These are phyloP conservation scores for Mythimna ferrago DNA, from an alignment of 2,888 invertebrate genomes.

Conservation along the genomic window DNA sequence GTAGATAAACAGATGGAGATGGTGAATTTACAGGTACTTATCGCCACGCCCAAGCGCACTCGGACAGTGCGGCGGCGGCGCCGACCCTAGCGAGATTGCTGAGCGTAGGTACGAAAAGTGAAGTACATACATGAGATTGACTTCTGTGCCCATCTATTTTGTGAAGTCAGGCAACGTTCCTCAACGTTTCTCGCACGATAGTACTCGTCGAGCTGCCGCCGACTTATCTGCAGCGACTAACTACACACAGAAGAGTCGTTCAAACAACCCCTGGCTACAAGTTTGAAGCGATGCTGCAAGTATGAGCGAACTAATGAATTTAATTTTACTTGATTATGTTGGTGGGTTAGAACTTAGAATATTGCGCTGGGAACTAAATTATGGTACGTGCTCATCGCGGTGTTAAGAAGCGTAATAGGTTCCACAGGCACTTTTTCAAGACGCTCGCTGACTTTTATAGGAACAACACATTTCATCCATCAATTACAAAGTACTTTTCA, in stretches of 20 bases:
- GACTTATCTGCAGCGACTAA: conserved; percentile 69
- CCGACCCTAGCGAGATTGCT: too few species aligned
- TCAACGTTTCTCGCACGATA: conserved; percentile 67
- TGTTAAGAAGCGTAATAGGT: neutral
- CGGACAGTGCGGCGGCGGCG: too few species aligned
- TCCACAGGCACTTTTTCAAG: neutral
- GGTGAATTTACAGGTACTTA: too few species aligned
- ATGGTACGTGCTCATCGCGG: neutral
- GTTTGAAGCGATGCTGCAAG: conserved; percentile 45
- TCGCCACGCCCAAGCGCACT: too few species aligned
- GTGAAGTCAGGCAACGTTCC: conserved; percentile 58
- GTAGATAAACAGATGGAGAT: too few species aligned
- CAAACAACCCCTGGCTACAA: conserved; percentile 51
- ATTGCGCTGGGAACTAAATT: conserved; percentile 22
- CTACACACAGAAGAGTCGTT: conserved; percentile 64
- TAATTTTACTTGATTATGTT: conserved; percentile 47
- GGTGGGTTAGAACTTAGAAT: conserved; percentile 52
- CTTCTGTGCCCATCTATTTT: too few species aligned
- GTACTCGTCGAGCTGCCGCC: conserved; percentile 69
- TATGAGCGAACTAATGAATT: conserved; percentile 47
- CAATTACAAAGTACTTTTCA: too few species aligned
- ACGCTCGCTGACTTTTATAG: neutral
- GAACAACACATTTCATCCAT: neutral
- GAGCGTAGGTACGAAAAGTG: too few species aligned
- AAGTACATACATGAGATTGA: too few species aligned